Evolutionary conservation across 2,888 invertebrate genomes (phyloP), one percentile per base, ranked within the genome.

Genomic region (Melanostoma mellinum): DNA sequence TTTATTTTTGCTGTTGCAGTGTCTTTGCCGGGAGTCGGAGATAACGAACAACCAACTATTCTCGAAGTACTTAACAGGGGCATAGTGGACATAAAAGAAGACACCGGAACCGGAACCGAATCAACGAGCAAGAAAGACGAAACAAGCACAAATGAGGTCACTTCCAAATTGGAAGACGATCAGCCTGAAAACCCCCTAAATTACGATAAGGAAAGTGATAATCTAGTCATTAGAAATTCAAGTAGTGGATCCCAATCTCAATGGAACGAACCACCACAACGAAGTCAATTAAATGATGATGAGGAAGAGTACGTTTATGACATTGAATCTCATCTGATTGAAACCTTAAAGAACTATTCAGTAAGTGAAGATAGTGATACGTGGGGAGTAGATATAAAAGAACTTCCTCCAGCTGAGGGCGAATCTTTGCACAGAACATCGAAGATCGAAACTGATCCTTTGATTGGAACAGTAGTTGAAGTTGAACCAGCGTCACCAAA

Each of bases 1-100:
- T 63, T 30, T 53, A 33, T 44, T 53, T 61, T 75, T 40, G 46
- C 20, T 71, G 80, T 88, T 87, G 30, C 84, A 91, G 91, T 91
- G 89, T 91, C 91, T 88, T 89, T 91, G 88, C 91, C 91, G 87
- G 91, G 91, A 87, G 90, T 90, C 88, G 89, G 89, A 88, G 88
- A 88, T 86, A 88, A 87, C 89, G 90, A 80, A 86, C 90, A 90
- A 86, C 89, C 89, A 86, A 89, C 90, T 52, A 90, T 91, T 87
- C 87, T 91, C 85, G 87, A 88, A 86, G 88, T 90, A 87, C 89
- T 91, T 88, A 91, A 90, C 86, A 87, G 89, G 73, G 82, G 80
- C 68, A 87, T 86, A 50, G 74, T 61, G 33, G 82, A 72, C 63
- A 76, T 74, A 77, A 79, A 85, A 42, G 85, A 63, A 73, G 85